Evolutionary conservation across 2,888 invertebrate species (phyloP), one percentile per base, ranked within the genome.

Genomic region (Lumbricus terrestris): DNA sequence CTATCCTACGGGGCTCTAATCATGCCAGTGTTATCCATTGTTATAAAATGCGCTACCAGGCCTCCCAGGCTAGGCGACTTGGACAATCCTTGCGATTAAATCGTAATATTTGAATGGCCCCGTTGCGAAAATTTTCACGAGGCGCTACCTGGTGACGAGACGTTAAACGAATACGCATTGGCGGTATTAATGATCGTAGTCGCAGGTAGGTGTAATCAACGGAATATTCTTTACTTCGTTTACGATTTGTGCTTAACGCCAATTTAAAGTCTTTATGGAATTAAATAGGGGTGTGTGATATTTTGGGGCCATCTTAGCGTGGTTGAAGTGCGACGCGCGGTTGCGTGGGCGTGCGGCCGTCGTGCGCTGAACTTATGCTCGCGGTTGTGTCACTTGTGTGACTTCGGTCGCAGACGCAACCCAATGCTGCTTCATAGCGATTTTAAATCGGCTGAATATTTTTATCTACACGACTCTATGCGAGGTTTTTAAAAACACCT

Each of bases 81-180:
- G n/a, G n/a, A n/a, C 29, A 69, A 29, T n/a, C 69, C 69, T 69
- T 29, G 11, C 29, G n/a, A 69, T 47, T 16, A 23, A n/a, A n/a
- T n/a, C 13, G 69, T 69, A 69, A 69, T 69, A 23, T 47, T 47
- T 47, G 69, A n/a, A 69, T 69, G n/a, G 11, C n/a, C n/a, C 69
- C 13, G 29, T 47, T 47, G n/a, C 29, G n/a, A 69, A 69, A n/a
- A 18, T 47, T 4, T 4, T 18, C 69, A 29, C 13, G 69, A 69
- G 69, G 69, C 69, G 69, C 69, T 69, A 69, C n/a, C 69, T 69
- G 69, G 69, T 69, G 69, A n/a, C 69, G 69, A 69, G 69, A 69
- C 69, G 69, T 69, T 29, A 8, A 69, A 69, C 69, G 69, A n/a
- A n/a, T 69, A 69, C 5, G 29, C 69, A 69, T 69, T 69, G 69